Evolutionary conservation across 2,888 invertebrate species (phyloP), one percentile per base, ranked within the genome.

Genomic region (Agrotis segetum): DNA sequence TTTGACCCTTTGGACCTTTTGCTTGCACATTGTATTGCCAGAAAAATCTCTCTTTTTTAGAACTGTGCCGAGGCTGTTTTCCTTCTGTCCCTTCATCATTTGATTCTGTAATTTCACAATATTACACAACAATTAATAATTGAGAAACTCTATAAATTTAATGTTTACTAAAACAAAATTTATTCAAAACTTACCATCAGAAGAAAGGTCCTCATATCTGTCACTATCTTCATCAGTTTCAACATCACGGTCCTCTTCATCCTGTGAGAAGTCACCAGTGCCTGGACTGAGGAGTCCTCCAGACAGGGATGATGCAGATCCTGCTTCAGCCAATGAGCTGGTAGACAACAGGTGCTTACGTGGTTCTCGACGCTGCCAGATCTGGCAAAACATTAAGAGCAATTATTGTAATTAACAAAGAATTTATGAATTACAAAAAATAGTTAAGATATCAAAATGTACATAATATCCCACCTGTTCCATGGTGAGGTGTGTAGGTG

Each of bases 11-110:
- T 7, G 99, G 99, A 2, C 99, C 99, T 95, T 99, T 99, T 1
- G 99, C 98, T 95, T 99, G 99, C 0, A 99, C 99, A 96, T 99
- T 99, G 93, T 99, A 99, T 92, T 99, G 99, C 99, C 99, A 99
- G 92, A 99, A 99, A 94, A 97, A 99, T 76, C 98, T 97, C 89
- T 99, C 99, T 85, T 98, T 98, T 92, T 98, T 98, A 64, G 95
- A 92, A 78, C 84, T 89, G 44, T 90, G 90, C 17, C 95, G 89
- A 29, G 93, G 89, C 74, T 96, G 92, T 88, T 94, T 95, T 71
- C 90, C 90, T 89, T 96, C 97, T 72, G 96, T 93, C 75, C 40
- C 40, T 40, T 97, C 97, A 83, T 97, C 97, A 89, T 97, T 97
- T 19, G 97, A 97, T 88, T 97, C 97, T 97, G 91, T 34, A 84